Conservation (phyloP, 2,797 vertebrate species). For the Acomys russatus region DNA sequence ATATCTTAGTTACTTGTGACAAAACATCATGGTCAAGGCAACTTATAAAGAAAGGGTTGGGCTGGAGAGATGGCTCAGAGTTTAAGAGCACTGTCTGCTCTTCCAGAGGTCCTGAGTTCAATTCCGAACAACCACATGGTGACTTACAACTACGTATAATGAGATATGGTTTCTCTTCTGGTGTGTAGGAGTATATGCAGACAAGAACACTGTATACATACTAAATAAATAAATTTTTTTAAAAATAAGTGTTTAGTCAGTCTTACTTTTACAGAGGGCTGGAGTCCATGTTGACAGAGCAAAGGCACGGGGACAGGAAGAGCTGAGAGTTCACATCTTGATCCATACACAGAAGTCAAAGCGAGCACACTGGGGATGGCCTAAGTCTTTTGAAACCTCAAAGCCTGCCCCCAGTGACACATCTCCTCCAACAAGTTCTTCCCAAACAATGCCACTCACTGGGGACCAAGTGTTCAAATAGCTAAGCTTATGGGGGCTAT, state of each 20-base stretch:
- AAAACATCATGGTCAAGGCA: not conserved
- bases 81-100: too few species aligned
- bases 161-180: too few species aligned
- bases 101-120: too few species aligned
- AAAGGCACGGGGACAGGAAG: not conserved
- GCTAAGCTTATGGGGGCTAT: not conserved
- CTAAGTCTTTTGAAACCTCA: not conserved
- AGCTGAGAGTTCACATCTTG: too few species aligned
- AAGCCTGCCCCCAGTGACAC: not conserved
- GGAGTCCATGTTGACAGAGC: not conserved
- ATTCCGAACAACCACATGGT: too few species aligned
- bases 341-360: too few species aligned
- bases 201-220: too few species aligned
- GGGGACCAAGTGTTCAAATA: not conserved
- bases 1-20: not conserved
- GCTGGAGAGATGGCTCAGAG: too few species aligned
- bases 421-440: not conserved
- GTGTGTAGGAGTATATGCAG: too few species aligned
- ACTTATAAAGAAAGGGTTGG: not conserved
- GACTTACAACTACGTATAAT: too few species aligned
- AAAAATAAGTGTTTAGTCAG: not conserved
- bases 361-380: not conserved
- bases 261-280: not conserved
- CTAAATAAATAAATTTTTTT: too few species aligned
- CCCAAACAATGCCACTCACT: too few species aligned